Evolutionary conservation across 2,797 vertebrate species (phyloP).

Genomic region (Clarias fuscus): DNA sequence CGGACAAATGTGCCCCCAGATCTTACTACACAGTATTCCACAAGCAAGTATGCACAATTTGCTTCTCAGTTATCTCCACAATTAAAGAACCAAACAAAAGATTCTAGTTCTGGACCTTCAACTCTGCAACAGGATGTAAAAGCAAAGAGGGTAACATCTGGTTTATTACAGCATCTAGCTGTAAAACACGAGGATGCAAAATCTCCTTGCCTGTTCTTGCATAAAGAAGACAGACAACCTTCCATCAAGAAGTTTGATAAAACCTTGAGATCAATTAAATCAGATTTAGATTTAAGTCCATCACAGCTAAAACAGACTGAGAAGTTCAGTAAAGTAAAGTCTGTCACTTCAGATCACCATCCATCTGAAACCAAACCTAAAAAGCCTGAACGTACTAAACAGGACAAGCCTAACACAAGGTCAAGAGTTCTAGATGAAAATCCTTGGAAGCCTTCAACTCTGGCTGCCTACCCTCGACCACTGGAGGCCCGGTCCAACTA

Average conservation of each 20-base stretch:
- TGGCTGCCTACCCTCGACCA: slow-evolving; percentile 89
- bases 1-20: slow-evolving; percentile 31
- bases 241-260: slow-evolving; percentile 51
- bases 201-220: slow-evolving; percentile 58
- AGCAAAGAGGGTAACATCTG: slow-evolving; percentile 47
- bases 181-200: slow-evolving; percentile 57
- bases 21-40: slow-evolving; percentile 25
- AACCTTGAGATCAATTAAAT: slow-evolving; percentile 25
- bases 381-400: slow-evolving; percentile 55
- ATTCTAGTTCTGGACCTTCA: slow-evolving; percentile 47
- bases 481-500: slow-evolving; percentile 94
- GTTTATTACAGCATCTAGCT: slow-evolving; percentile 53
- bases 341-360: slow-evolving; percentile 56
- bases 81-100: slow-evolving; percentile 35
- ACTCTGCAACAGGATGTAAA: slow-evolving; percentile 55
- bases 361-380: slow-evolving; percentile 29
- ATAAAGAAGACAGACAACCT: slow-evolving; percentile 57
- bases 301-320: slow-evolving; percentile 55
- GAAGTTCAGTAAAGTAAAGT: slow-evolving; percentile 57
- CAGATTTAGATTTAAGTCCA: slow-evolving; percentile 20
- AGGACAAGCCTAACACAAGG: slow-evolving; percentile 61
- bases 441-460: slow-evolving; percentile 88
- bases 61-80: slow-evolving; percentile 13
- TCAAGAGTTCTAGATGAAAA: slow-evolving; percentile 78
- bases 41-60: slow-evolving; percentile 7